A percentile compares a stretch with the other conserved stretches of the same genome.
Conservation (phyloP, 2,113 vertebrate species). For the Sinocyclocheilus maitianheensis region DNA sequence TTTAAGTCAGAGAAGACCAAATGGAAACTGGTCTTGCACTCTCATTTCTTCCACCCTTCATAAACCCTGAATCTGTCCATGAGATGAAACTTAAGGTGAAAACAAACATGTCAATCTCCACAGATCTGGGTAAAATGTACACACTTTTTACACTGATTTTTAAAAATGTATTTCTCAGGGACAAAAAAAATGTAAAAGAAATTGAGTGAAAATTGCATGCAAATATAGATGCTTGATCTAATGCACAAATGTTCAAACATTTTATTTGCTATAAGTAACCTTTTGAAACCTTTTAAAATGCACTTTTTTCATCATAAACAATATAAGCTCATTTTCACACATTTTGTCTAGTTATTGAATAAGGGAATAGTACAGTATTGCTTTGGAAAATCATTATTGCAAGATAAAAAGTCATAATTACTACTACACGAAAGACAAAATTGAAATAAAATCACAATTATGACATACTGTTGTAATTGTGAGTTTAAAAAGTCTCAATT, state of each 20-base stretch:
- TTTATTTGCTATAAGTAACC: background rate
- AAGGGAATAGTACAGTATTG: background rate
- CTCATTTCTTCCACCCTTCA: background rate
- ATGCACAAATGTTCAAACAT: background rate
- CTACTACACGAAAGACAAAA: too few relatives aligned
- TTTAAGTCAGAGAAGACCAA: background rate
- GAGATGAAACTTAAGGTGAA: background rate
- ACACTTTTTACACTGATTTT: background rate
- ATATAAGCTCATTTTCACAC: background rate
- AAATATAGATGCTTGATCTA: background rate
- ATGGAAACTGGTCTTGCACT: background rate
- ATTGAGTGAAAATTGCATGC: background rate
- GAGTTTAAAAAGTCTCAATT: too few relatives aligned
- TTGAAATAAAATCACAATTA: too few relatives aligned
- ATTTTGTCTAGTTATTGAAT: background rate
- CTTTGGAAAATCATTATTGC: background rate
- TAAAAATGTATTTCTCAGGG: background rate
- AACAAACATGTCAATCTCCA: background rate
- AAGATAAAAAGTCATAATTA: background rate
- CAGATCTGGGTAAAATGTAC: background rate
- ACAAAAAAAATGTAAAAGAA: background rate
- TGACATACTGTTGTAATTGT: too few relatives aligned
- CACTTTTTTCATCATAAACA: too few relatives aligned
- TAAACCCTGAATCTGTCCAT: background rate
- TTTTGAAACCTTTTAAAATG: background rate